Evolutionary conservation across 64 coral and sea anemone species (phyloP).

Genomic region (Acropora tenuis): DNA sequence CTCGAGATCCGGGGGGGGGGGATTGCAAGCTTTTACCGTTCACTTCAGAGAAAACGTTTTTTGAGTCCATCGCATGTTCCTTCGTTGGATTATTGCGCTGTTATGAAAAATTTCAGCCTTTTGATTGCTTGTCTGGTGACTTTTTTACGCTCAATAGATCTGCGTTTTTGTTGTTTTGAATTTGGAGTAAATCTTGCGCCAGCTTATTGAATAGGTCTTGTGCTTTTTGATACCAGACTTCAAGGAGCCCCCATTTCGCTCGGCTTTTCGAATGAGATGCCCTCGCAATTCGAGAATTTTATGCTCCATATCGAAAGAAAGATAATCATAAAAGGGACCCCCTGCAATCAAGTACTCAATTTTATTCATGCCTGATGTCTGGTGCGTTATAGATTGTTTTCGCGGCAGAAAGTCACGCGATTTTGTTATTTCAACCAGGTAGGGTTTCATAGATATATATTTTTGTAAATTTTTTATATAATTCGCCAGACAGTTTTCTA

Average conservation of each 20-base stretch:
- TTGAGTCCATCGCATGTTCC: not conserved
- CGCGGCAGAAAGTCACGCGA: not conserved
- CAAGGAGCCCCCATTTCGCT: too few species aligned
- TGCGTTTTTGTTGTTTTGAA: not conserved
- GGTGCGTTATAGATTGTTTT: not conserved
- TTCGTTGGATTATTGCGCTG: not conserved
- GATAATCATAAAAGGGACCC: too few species aligned
- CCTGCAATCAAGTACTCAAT: too few species aligned
- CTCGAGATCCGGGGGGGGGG: not conserved
- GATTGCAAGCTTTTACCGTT: not conserved
- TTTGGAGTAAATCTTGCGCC: not conserved
- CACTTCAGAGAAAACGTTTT: not conserved
- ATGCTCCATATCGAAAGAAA: too few species aligned
- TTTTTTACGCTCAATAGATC: not conserved
- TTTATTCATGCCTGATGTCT: not conserved
- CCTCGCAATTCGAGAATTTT: too few species aligned
- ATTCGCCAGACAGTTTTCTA: constrained; percentile 62
- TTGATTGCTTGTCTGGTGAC: not conserved
- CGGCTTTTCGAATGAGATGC: too few species aligned
- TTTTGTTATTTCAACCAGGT: not conserved
- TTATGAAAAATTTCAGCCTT: not conserved
- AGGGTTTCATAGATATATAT: constrained; percentile 42
- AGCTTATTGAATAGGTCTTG: not conserved
- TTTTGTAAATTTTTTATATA: constrained; percentile 40
- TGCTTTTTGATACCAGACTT: not conserved